Evolutionary conservation across 2,113 vertebrate species (phyloP).

Genomic region (Ramphastos sulfuratus): DNA sequence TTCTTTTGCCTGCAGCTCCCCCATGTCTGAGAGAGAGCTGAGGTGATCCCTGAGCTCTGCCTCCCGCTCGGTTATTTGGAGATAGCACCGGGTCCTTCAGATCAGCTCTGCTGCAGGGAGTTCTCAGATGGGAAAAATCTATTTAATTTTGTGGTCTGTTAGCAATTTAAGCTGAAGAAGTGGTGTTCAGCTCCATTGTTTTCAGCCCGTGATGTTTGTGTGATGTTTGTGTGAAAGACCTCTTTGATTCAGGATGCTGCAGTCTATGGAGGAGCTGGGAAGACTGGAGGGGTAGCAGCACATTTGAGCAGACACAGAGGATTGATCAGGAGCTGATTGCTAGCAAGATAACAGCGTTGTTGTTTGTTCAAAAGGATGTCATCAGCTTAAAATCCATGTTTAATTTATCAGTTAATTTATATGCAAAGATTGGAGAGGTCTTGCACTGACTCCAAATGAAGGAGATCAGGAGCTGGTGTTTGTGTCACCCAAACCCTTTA

Average conservation of each 20-base stretch:
- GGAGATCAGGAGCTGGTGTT: neutral
- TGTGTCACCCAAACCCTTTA: neutral
- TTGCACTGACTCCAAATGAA: neutral
- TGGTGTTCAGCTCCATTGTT: slow-evolving; percentile 41
- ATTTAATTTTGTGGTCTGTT: slow-evolving; percentile 45
- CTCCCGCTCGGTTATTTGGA: neutral
- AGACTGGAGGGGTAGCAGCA: neutral
- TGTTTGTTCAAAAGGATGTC: slow-evolving; percentile 28
- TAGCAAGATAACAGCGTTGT: neutral
- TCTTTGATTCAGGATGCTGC: slow-evolving; percentile 12
- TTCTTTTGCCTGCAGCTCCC: neutral
- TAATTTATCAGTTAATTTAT: slow-evolving; percentile 1
- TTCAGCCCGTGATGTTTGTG: neutral
- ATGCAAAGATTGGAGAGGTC: neutral
- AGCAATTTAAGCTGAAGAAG: slow-evolving; percentile 47
- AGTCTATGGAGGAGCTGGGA: neutral
- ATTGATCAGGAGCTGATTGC: slow-evolving; percentile 9
- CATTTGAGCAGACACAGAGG: neutral
- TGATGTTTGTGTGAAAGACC: neutral
- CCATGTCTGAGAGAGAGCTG: neutral
- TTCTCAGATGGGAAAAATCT: slow-evolving; percentile 46
- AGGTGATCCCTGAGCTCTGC: too few species aligned
- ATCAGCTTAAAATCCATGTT: neutral
- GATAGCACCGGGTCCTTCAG: neutral
- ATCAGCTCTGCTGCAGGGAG: neutral